A percentile compares a stretch with the other conserved stretches of the same genome.
Conservation (phyloP, 2,888 invertebrate species). For the Cantharis nigra region DNA sequence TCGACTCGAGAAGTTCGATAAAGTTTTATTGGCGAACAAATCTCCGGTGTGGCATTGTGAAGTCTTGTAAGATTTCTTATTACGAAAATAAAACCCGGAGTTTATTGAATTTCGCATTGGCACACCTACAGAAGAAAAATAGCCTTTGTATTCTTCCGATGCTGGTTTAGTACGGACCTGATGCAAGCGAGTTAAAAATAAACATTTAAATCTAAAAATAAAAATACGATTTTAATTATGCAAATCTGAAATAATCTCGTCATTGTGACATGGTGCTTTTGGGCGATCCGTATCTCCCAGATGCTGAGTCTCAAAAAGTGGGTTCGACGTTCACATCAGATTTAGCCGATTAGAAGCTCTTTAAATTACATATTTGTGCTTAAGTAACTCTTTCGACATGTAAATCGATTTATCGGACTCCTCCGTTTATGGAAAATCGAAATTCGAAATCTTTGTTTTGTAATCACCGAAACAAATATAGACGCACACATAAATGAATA, state of each 20-base stretch:
- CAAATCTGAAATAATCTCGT: constrained; percentile 16
- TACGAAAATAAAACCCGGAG: background rate
- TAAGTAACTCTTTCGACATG: background rate
- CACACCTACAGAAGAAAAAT: background rate
- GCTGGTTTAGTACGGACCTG: background rate
- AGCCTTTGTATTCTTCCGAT: background rate
- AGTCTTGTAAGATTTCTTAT: background rate
- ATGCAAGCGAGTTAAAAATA: background rate
- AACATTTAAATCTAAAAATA: constrained; percentile 11
- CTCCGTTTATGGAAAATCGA: background rate
- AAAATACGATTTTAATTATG: constrained; percentile 11
- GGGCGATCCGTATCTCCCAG: background rate
- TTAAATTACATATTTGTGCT: background rate
- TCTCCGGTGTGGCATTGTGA: background rate
- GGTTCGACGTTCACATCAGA: background rate
- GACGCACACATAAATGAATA: constrained; percentile 15
- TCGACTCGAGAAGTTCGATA: background rate
- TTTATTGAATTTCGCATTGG: background rate
- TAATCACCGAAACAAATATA: background rate
- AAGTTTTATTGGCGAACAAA: background rate
- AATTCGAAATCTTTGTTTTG: background rate
- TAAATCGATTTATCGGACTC: background rate
- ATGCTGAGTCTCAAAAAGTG: background rate
- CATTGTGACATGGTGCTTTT: constrained; percentile 5
- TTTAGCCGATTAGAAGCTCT: background rate